Conservation (phyloP, 2,113 vertebrate genomes). For the Apodemus speciosus region DNA sequence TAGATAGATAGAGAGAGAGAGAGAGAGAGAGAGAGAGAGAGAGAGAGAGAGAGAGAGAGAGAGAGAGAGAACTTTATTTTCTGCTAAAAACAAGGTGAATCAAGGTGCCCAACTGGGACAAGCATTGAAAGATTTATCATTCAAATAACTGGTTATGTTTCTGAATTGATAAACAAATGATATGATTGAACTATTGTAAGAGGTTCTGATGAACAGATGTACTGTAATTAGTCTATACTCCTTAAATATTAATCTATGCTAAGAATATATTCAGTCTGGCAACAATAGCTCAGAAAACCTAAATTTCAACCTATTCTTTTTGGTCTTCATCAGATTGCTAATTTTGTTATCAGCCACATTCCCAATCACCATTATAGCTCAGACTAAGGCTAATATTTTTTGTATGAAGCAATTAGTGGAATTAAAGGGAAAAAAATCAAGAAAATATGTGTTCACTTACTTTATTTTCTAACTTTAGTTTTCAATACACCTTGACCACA, state of each 20-base stretch:
- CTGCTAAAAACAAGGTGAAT: constrained; percentile 27
- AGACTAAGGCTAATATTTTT: not conserved
- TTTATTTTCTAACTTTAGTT: not conserved
- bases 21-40: not conserved
- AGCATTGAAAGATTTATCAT: constrained; percentile 40
- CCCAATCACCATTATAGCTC: not conserved
- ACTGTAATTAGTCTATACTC: not conserved
- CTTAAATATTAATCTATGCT: not conserved
- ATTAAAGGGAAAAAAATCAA: not conserved
- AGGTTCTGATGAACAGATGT: not conserved
- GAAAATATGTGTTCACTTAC: not conserved
- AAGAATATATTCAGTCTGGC: not conserved
- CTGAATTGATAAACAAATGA: not conserved
- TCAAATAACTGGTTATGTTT: not conserved
- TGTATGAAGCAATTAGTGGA: not conserved
- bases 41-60: too few relatives aligned
- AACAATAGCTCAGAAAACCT: not conserved
- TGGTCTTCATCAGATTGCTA: not conserved
- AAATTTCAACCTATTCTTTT: not conserved
- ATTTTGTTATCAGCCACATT: not conserved
- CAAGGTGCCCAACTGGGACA: not conserved
- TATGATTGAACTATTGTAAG: not conserved
- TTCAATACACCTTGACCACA: not conserved
- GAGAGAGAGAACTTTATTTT: constrained; percentile 40
- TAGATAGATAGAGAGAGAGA: not conserved